These are phyloP conservation scores for Malacoctenus gilli DNA, from an alignment of 2,797 vertebrate species.

Conservation along the genomic window DNA sequence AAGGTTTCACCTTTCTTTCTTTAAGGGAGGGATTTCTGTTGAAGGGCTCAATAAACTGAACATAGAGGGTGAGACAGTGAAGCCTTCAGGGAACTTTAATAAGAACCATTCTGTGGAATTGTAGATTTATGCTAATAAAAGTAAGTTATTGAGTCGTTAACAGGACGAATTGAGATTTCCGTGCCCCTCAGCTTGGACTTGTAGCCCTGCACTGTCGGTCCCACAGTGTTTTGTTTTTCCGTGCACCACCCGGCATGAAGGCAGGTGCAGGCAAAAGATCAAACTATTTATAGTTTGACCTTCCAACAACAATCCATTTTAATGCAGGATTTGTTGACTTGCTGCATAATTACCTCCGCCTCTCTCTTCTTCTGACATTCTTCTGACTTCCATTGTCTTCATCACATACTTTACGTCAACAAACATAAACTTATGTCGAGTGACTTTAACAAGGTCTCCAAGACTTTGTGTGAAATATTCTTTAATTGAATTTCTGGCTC, in stretches of 20 bases:
- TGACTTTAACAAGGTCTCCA: neutral
- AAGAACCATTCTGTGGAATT: no score
- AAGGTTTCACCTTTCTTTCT: no score
- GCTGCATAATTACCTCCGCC: neutral
- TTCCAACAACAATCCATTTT: slow-evolving; percentile 53
- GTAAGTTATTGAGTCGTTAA: neutral
- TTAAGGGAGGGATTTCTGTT: no score
- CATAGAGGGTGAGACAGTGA: no score
- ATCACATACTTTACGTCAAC: neutral
- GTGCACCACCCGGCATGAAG: slow-evolving; percentile 9
- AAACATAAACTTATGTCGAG: neutral
- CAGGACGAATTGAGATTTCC: neutral
- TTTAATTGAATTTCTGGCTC: no score
- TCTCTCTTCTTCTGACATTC: slow-evolving; percentile 1
- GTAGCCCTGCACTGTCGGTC: neutral
- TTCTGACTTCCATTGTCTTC: slow-evolving; percentile 3
- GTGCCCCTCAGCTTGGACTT: slow-evolving; percentile 3
- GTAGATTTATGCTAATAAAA: no score
- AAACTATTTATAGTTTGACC: slow-evolving; percentile 67
- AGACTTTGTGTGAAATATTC: no score
- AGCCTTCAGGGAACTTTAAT: no score
- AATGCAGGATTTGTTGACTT: slow-evolving; percentile 48
- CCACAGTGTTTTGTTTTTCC: slow-evolving; percentile 42
- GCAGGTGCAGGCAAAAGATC: slow-evolving; percentile 28
- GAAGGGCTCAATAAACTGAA: no score